Conservation (phyloP, 2,797 vertebrate species). For the Girardinus metallicus region DNA sequence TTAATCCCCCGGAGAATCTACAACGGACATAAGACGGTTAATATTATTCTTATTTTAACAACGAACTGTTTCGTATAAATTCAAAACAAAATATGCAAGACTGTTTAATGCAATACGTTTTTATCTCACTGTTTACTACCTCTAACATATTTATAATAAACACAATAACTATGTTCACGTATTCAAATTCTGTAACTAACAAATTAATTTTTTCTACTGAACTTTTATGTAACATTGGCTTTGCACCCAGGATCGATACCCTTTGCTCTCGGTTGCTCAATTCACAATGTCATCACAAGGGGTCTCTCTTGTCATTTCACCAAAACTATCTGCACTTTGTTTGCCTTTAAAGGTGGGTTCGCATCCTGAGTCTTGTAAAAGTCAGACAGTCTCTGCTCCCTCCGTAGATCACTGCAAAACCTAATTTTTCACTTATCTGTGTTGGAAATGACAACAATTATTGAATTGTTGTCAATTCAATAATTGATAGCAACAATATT, state of each 20-base stretch:
- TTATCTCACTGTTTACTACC: neutral
- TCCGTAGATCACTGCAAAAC: constrained; percentile 32
- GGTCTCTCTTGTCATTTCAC: constrained; percentile 77
- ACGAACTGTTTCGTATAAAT: neutral
- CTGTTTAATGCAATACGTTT: neutral
- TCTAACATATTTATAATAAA: neutral
- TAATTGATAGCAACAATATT: too few relatives aligned
- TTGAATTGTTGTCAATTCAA: neutral
- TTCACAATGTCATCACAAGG: constrained; percentile 63
- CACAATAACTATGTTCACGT: neutral
- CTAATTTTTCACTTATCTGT: constrained; percentile 32
- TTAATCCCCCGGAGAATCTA: neutral
- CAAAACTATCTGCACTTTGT: constrained; percentile 21
- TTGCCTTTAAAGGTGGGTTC: constrained; percentile 28
- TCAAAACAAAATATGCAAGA: neutral
- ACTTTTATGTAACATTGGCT: constrained; percentile 41
- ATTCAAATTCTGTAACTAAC: neutral
- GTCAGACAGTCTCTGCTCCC: constrained; percentile 34
- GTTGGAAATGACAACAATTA: constrained; percentile 21
- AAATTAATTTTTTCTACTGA: constrained; percentile 25
- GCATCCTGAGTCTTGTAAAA: constrained; percentile 43
- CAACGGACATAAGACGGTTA: neutral
- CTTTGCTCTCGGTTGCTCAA: neutral
- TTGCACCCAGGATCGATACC: constrained; percentile 35
- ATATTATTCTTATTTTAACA: neutral